phyloP scores from a whole-genome alignment of 2,888 invertebrate species.

The Nomada hirtipes region DNA sequence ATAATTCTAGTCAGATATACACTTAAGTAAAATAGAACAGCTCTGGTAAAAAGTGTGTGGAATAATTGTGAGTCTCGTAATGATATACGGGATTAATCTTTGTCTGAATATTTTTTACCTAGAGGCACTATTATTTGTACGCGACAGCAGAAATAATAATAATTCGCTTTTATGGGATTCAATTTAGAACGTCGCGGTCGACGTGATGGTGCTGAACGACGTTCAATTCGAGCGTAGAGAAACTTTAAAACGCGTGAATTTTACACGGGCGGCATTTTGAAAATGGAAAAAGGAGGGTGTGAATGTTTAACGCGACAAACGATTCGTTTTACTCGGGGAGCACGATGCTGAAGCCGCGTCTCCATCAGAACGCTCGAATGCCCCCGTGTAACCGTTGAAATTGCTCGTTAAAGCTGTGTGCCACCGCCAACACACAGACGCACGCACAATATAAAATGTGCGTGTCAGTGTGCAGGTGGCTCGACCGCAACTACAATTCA shows the following conservation, averaged over 20 bases:
- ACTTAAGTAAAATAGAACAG: too few species aligned
- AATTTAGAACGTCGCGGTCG: neutral
- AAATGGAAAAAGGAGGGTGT: conserved; percentile 28
- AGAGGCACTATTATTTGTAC: too few species aligned
- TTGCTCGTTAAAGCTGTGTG: conserved; percentile 27
- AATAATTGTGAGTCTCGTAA: too few species aligned
- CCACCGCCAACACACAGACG: neutral
- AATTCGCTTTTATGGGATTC: neutral
- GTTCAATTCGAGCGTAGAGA: neutral
- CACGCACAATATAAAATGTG: neutral
- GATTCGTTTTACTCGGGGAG: conserved; percentile 56
- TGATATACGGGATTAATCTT: too few species aligned
- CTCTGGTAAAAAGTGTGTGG: too few species aligned
- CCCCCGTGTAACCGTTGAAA: conserved; percentile 22
- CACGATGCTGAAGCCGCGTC: conserved; percentile 46
- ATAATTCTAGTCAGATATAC: too few species aligned
- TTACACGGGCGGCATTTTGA: neutral
- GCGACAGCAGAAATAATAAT: too few species aligned
- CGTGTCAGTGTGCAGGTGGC: conserved; percentile 6
- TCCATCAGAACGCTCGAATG: conserved; percentile 12
- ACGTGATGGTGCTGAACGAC: neutral
- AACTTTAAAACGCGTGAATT: conserved; percentile 13
- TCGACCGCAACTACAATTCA: conserved; percentile 55
- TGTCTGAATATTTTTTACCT: too few species aligned
- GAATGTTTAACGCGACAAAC: conserved; percentile 56